Evolutionary conservation across 2,888 invertebrate species (phyloP).

Genomic region (Aphodius granarius): DNA sequence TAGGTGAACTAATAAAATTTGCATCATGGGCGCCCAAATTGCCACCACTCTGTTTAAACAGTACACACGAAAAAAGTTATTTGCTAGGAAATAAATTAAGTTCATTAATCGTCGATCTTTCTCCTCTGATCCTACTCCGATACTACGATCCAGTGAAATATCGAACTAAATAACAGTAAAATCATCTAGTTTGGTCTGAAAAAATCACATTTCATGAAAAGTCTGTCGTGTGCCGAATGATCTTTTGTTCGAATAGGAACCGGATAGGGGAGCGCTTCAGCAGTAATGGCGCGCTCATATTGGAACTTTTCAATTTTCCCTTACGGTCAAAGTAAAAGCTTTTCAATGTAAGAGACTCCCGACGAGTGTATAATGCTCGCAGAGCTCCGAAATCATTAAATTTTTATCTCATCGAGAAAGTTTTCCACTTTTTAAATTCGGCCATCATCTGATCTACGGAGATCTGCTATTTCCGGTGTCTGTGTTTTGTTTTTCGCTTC

Average conservation of each 20-base stretch:
- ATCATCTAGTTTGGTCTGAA: too few relatives aligned
- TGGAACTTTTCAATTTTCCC: slow-evolving; percentile 46
- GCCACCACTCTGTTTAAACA: background rate
- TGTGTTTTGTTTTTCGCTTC: background rate
- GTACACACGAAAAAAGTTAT: background rate
- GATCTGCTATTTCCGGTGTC: background rate
- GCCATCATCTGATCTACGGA: background rate
- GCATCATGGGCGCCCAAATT: background rate
- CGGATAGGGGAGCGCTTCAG: background rate
- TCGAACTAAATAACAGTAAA: too few relatives aligned
- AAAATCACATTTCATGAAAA: too few relatives aligned
- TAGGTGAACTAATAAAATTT: background rate
- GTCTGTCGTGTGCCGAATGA: background rate
- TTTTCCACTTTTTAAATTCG: slow-evolving; percentile 17
- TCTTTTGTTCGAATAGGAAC: background rate
- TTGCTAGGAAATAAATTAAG: too few relatives aligned
- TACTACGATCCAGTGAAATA: too few relatives aligned
- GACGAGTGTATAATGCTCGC: slow-evolving; percentile 37
- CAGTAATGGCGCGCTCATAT: slow-evolving; percentile 23
- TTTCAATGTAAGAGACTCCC: slow-evolving; percentile 40
- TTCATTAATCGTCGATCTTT: too few relatives aligned
- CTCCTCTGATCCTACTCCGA: too few relatives aligned
- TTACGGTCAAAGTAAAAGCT: slow-evolving; percentile 48
- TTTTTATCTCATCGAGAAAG: slow-evolving; percentile 40
- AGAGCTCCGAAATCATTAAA: slow-evolving; percentile 41